Evolutionary conservation across 1,140 invertebrate species (phyloP).

Genomic region (Drosophila mayri): DNA sequence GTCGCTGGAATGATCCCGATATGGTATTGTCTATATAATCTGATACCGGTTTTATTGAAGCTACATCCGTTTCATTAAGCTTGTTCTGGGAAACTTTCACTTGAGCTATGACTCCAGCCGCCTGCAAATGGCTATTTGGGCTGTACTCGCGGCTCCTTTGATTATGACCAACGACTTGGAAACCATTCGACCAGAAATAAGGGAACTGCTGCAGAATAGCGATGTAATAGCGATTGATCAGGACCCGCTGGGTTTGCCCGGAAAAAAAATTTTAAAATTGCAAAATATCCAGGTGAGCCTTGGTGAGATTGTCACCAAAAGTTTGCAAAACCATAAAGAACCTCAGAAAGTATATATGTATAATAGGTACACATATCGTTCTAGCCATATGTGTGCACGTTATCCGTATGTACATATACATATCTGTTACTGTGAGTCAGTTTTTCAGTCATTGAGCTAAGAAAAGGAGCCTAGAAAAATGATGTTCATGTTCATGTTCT

Average conservation of each 20-base stretch:
- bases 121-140: conserved; percentile 99
- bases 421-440: neutral
- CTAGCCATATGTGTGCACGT: no score
- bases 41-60: neutral
- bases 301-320: no score
- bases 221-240: conserved; percentile 98
- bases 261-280: neutral
- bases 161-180: conserved; percentile 98
- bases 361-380: no score
- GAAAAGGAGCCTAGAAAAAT: neutral
- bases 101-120: conserved; percentile 97
- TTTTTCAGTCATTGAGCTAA: neutral
- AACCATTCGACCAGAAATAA: conserved; percentile 94
- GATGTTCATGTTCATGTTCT: neutral
- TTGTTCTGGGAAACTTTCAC: conserved; percentile 98
- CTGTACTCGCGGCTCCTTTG: conserved; percentile 96
- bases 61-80: conserved; percentile 85
- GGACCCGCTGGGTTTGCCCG: conserved; percentile 86
- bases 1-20: conserved; percentile 99
- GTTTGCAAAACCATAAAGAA: neutral
- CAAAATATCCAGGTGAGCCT: conserved; percentile 26
- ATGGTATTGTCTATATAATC: conserved; percentile 89
- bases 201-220: conserved; percentile 94
- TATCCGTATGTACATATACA: neutral
- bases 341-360: no score